Evolutionary conservation across 2,888 invertebrate genomes (phyloP).

Genomic region (Girardia tigrina): DNA sequence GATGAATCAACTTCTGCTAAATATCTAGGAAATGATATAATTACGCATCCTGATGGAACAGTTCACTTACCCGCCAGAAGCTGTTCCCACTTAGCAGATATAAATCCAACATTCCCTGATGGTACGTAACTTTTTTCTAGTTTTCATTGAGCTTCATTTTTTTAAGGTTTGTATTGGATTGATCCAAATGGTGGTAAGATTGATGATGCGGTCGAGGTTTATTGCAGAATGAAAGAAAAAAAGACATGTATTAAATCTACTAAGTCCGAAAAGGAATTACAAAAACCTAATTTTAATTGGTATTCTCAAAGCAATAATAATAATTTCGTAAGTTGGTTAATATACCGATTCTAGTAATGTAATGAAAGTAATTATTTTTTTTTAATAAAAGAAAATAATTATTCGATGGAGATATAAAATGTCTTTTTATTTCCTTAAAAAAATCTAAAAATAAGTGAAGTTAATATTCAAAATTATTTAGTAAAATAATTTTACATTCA

Average conservation of each 20-base stretch:
- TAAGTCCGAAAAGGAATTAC: background rate
- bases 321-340: background rate
- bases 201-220: conserved; percentile 35
- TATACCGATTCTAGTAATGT: too few relatives aligned
- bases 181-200: conserved; percentile 37
- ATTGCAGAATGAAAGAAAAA: conserved; percentile 16
- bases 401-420: too few relatives aligned
- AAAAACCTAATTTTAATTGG: background rate
- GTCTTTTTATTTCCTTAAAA: too few relatives aligned
- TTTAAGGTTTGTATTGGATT: conserved; percentile 35
- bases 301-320: conserved; percentile 10
- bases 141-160: background rate
- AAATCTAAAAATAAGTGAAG: too few relatives aligned
- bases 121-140: background rate
- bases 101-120: background rate
- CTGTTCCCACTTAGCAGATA: background rate
- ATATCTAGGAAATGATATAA: background rate
- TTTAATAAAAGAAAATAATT: too few relatives aligned
- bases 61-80: background rate
- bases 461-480: too few relatives aligned
- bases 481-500: too few relatives aligned
- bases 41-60: background rate
- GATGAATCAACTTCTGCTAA: background rate
- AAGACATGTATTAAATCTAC: conserved; percentile 32
- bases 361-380: too few relatives aligned